phyloP scores from a whole-genome alignment of 2,797 vertebrate genomes.

The Brachymystax lenok region DNA sequence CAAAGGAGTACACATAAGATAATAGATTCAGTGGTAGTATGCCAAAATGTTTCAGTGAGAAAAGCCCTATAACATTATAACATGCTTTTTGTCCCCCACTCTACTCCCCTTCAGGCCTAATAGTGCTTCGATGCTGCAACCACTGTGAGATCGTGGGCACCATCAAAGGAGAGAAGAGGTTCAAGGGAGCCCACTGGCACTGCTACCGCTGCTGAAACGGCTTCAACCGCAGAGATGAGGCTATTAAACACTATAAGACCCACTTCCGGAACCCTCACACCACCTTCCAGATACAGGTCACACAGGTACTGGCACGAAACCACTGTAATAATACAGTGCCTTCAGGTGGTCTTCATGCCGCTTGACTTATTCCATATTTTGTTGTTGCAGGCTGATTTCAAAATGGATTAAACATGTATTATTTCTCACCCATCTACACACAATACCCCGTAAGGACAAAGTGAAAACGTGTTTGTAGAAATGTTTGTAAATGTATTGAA shows the following conservation, averaged over 20 bases:
- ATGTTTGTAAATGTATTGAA: too few species aligned
- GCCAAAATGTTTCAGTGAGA: background rate
- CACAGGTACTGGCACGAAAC: slow-evolving; percentile 43
- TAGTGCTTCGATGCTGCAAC: slow-evolving; percentile 64
- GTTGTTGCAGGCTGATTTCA: too few species aligned
- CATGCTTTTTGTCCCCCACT: background rate
- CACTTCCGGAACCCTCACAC: slow-evolving; percentile 68
- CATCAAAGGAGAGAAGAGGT: slow-evolving; percentile 67
- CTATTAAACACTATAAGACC: slow-evolving; percentile 65
- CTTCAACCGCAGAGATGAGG: slow-evolving; percentile 65
- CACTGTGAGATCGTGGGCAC: slow-evolving; percentile 67
- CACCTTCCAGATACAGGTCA: slow-evolving; percentile 67
- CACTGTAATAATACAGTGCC: background rate
- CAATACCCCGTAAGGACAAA: too few species aligned
- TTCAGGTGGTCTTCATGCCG: too few species aligned
- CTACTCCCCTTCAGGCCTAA: slow-evolving; percentile 46
- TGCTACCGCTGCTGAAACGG: slow-evolving; percentile 66
- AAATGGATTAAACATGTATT: too few species aligned
- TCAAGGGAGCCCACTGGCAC: slow-evolving; percentile 67
- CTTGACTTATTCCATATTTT: too few species aligned
- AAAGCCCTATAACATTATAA: background rate
- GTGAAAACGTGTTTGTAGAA: too few species aligned
- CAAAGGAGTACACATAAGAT: background rate
- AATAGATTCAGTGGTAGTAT: background rate
- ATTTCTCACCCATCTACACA: too few species aligned